Evolutionary conservation across 2,888 invertebrate species (phyloP), one percentile per base, ranked within the genome.

Genomic region (Ommatoiulus sabulosus): DNA sequence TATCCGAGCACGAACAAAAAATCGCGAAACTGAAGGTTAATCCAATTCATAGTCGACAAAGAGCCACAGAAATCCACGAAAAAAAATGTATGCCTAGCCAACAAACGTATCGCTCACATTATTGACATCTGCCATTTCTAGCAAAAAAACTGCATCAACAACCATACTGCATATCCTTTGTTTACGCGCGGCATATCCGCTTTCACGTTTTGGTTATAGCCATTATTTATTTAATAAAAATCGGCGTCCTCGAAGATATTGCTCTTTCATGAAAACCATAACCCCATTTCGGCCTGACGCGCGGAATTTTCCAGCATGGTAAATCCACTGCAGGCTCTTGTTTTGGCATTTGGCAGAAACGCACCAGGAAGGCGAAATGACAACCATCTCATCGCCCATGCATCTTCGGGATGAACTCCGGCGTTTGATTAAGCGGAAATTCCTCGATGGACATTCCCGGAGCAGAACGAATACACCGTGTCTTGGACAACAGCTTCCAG

Each of bases 191-290:
- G 24, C 20, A 24, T 72, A 72, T 72, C 72, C 72, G 72, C 72
- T 72, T 72, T 72, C 72, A 24, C 20, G 72, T 24, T 20, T 24
- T 24, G 72, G 72, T 72, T 72, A 24, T 24, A 24, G 8, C 20
- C 24, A 72, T 72, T 24, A 72, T 72, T 63, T 63, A 63, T 63
- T 63, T 20, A 72, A 72, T 72, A 72, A 20, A 72, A 72, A 72
- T 24, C 24, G 72, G 7, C 72, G 72, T 72, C 72, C 72, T 72
- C 24, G 72, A 72, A 72, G 72, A 24, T 20, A 72, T 72, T 8
- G 72, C 72, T 24, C 8, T 72, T 72, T 20, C 24, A 24, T 20
- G 24, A 8, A 20, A 72, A 72, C 72, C 24, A 7, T n/a, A 63
- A 72, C 1, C 24, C 72, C 24, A 8, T 20, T 24, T 20, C 72